phyloP scores from a whole-genome alignment of 1,140 invertebrate genomes.

The Trichogramma pretiosum region DNA sequence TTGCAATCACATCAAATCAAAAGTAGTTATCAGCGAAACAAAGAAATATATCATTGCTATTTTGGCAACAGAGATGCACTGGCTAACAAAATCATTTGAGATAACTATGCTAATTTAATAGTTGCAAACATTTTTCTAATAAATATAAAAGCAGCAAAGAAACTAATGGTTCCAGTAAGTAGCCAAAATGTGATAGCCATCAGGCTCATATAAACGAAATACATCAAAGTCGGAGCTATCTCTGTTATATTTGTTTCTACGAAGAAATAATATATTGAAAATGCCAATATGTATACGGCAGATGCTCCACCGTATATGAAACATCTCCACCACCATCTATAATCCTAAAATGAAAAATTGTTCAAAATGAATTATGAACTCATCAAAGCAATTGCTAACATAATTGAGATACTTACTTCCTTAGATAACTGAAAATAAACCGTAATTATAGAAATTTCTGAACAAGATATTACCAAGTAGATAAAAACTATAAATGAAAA shows the following conservation, averaged over 20 bases:
- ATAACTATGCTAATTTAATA: conserved; percentile 89
- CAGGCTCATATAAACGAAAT: conserved; percentile 87
- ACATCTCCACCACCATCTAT: conserved; percentile 98
- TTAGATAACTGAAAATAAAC: conserved; percentile 97
- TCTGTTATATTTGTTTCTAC: conserved; percentile 95
- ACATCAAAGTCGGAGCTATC: no score
- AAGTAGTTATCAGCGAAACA: no score
- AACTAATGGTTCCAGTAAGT: conserved; percentile 93
- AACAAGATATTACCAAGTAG: conserved; percentile 91
- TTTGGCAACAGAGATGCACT: conserved; percentile 16
- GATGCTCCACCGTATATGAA: conserved; percentile 93
- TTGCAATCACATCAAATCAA: no score
- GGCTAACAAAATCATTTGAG: conserved; percentile 3
- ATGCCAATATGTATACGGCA: conserved; percentile 87
- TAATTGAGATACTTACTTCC: conserved; percentile 60
- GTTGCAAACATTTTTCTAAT: conserved; percentile 93
- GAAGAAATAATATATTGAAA: conserved; percentile 96
- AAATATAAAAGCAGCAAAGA: conserved; percentile 93
- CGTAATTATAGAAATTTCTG: conserved; percentile 97
- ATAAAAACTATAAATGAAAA: conserved; percentile 96
- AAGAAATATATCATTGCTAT: conserved; percentile 1
- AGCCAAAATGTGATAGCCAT: conserved; percentile 98
- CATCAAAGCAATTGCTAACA: conserved; percentile 6
- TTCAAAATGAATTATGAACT: not conserved
- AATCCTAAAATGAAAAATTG: conserved; percentile 17